Evolutionary conservation across 64 coral and sea anemone genomes (phyloP), one percentile per base, ranked within the genome.

Genomic region (Stichodactyla mertensii): DNA sequence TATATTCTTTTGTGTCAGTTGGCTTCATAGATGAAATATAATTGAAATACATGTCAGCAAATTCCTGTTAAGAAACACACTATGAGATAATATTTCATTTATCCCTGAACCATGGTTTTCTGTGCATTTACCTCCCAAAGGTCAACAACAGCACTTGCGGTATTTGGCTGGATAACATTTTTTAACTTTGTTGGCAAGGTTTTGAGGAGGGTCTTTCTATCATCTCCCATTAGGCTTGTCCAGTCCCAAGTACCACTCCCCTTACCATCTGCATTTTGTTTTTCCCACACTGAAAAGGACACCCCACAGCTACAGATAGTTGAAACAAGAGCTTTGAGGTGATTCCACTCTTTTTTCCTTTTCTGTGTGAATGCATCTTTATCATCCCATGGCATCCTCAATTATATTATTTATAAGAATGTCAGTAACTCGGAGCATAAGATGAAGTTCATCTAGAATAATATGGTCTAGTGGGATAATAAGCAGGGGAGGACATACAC

Each of bases 151-250:
- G 52, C 28, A 14, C 57, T 8, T 10, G 11, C 13, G 19, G 89
- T 81, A 55, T 78, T 84, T 54, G 89, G 84, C 12, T 55, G 83
- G 10, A 91, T 27, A 10, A 54, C 6, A n/a, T 22, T 24, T 1
- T 52, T 6, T 31, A 87, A 23, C 59, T 91, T 86, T 11, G 57
- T 14, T 1, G 89, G 89, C 6, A 91, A 51, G 16, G 80, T 55
- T 54, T 79, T 57, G 16, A 89, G 79, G 51, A 90, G 64, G 20
- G 66, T 87, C 80, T 90, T 87, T 36, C 89, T 94, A 51, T 91
- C 89, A 79, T 83, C 79, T 57, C 93, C 93, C 86, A 94, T 94
- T 14, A 91, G 71, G n/a, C 84, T 84, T 13, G 92, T 93, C 83
- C 83, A 93, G 84, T 87, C 92, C 57, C n/a, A 58, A 52, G 31